A percentile compares a stretch with the other conserved stretches of the same genome.
phyloP scores from a whole-genome alignment of 2,113 vertebrate genomes.

The Strix uralensis region DNA sequence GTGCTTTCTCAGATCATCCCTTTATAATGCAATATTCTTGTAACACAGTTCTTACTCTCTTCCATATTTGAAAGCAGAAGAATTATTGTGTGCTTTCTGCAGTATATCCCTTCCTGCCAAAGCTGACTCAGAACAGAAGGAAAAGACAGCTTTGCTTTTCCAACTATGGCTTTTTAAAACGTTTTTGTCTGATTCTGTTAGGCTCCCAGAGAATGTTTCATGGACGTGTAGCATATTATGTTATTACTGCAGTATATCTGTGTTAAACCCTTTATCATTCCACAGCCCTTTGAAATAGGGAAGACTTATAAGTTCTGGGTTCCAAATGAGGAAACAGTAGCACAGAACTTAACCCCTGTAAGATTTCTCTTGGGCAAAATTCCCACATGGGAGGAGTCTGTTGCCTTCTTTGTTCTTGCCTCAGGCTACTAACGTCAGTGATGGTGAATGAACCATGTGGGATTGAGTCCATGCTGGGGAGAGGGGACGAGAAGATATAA shows the following conservation, averaged over 20 bases:
- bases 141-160: slow-evolving; percentile 21
- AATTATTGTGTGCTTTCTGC: not conserved
- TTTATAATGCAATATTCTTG: not conserved
- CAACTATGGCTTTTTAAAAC: not conserved
- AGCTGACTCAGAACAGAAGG: slow-evolving; percentile 14
- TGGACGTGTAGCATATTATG: not conserved
- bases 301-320: not conserved
- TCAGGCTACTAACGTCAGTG: not conserved
- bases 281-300: not conserved
- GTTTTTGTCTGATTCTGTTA: slow-evolving; percentile 12
- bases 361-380: not conserved
- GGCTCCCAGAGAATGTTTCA: not conserved
- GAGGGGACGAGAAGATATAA: not conserved
- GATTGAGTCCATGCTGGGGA: not conserved
- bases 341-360: not conserved
- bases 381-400: not conserved
- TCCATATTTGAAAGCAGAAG: not conserved
- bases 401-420: not conserved
- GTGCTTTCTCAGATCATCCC: not conserved
- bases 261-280: not conserved
- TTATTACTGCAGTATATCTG: not conserved
- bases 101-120: not conserved
- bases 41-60: not conserved
- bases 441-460: not conserved
- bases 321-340: not conserved